Conservation (phyloP, 1,140 invertebrate genomes). For the Drosophila ananassae region DNA sequence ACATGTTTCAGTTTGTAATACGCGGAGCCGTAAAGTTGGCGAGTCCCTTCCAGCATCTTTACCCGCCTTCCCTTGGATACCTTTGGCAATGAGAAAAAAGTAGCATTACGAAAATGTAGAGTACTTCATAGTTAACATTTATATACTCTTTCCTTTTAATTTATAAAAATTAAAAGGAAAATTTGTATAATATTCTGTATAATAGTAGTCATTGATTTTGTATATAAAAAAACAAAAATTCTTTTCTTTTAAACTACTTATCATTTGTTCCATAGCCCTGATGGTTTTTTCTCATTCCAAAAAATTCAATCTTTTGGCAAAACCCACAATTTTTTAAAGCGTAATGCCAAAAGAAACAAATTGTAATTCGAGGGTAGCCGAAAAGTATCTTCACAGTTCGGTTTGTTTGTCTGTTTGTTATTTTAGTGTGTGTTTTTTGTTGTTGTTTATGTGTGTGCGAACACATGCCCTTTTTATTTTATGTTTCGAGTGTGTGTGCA, state of each 20-base stretch:
- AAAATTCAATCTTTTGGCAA: slow-evolving; percentile 3
- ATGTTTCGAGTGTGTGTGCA: slow-evolving; percentile 44
- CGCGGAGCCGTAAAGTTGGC: slow-evolving; percentile 70
- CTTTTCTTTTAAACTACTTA: too few species aligned
- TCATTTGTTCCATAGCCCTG: too few species aligned
- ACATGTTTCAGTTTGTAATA: slow-evolving; percentile 80
- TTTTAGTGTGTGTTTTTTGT: slow-evolving; percentile 45
- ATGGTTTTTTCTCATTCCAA: neutral
- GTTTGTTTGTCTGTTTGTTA: slow-evolving; percentile 44
- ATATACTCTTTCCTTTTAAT: too few species aligned
- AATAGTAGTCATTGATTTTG: too few species aligned
- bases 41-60: slow-evolving; percentile 11
- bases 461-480: slow-evolving; percentile 65
- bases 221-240: too few species aligned
- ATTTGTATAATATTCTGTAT: too few species aligned
- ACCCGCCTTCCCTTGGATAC: neutral
- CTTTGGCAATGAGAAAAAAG: slow-evolving; percentile 13
- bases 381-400: slow-evolving; percentile 61
- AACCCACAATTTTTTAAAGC: neutral
- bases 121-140: neutral
- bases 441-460: slow-evolving; percentile 33
- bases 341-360: slow-evolving; percentile 14
- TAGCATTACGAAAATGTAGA: neutral
- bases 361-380: slow-evolving; percentile 59
- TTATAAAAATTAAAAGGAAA: too few species aligned